Evolutionary conservation across 2,888 invertebrate species (phyloP).

Genomic region (Thymelicus sylvestris): DNA sequence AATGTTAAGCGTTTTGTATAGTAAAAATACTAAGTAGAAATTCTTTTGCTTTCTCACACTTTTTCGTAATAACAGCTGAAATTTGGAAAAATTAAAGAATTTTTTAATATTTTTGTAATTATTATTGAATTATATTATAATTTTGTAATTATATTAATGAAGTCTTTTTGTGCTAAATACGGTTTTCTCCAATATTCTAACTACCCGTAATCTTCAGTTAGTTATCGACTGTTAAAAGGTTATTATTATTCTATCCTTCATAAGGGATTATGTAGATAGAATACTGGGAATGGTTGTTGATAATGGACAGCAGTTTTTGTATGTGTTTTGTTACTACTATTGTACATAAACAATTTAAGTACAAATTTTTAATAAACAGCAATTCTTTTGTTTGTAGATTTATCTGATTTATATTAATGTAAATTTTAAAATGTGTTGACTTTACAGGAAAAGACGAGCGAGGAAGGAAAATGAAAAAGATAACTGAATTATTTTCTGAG

Average conservation of each 20-base stretch:
- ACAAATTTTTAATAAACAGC: too few relatives aligned
- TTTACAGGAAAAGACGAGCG: conserved; percentile 53
- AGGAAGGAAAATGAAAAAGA: conserved; percentile 53
- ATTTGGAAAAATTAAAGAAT: conserved; percentile 4
- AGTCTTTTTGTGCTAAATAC: too few relatives aligned
- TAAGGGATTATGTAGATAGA: too few relatives aligned
- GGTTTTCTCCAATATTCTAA: too few relatives aligned
- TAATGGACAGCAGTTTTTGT: too few relatives aligned
- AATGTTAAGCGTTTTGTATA: conserved; percentile 43
- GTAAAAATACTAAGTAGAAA: conserved; percentile 13
- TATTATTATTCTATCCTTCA: too few relatives aligned
- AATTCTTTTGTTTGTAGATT: not conserved
- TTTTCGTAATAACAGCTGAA: not conserved
- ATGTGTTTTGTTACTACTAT: too few relatives aligned
- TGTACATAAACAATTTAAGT: too few relatives aligned
- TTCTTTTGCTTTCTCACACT: not conserved
- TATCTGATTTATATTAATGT: not conserved
- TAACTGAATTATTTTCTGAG: conserved; percentile 75
- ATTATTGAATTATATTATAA: too few relatives aligned
- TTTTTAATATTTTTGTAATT: conserved; percentile 9
- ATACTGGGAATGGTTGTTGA: too few relatives aligned
- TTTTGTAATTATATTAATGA: conserved; percentile 3
- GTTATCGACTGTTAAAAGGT: too few relatives aligned
- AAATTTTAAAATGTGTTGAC: conserved; percentile 36
- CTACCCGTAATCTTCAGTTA: too few relatives aligned